Conservation (phyloP, 2,888 invertebrate genomes). For the Nebria salina region DNA sequence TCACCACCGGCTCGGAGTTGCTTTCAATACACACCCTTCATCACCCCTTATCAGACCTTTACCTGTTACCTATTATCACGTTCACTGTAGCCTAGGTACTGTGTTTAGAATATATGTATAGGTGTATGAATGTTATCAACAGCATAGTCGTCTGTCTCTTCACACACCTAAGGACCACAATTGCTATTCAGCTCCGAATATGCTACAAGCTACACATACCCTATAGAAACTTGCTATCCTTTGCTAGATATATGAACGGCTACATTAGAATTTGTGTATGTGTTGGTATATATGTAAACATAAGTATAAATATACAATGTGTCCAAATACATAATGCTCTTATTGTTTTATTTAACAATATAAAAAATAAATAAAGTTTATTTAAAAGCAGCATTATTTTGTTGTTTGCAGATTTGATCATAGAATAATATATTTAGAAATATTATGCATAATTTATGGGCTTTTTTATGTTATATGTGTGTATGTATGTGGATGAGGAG, state of each 20-base stretch:
- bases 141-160: background rate
- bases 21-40: background rate
- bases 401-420: too few species aligned
- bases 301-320: background rate
- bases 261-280: background rate
- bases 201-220: background rate
- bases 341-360: too few species aligned
- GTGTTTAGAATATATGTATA: background rate
- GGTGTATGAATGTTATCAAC: constrained; percentile 17
- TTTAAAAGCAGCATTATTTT: too few species aligned
- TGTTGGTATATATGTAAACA: background rate
- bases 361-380: too few species aligned
- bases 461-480: too few species aligned
- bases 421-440: too few species aligned
- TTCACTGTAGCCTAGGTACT: background rate
- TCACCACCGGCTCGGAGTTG: background rate
- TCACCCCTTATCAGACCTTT: constrained; percentile 14
- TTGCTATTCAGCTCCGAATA: background rate
- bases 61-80: constrained; percentile 14
- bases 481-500: background rate
- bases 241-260: background rate
- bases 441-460: too few species aligned
- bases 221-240: background rate
- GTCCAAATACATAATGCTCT: background rate
- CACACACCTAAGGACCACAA: background rate